Conservation (phyloP, 2,888 invertebrate genomes). For the Eumerus sabulonum region DNA sequence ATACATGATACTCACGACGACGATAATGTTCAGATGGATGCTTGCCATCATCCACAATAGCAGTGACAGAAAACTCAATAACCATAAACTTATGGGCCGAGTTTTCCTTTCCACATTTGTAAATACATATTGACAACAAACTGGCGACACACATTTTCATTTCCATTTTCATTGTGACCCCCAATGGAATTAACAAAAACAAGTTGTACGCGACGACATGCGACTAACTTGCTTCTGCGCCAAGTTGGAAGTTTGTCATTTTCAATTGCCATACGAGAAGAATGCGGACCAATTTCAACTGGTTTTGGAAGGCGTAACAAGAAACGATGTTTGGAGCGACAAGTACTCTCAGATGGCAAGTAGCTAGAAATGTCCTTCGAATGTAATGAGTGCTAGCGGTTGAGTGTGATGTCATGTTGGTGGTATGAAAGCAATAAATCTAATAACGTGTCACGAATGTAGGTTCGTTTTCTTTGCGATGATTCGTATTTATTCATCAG, state of each 20-base stretch:
- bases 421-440: no score
- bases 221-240: conserved; percentile 27
- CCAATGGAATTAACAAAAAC: conserved; percentile 44
- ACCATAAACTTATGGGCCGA: conserved; percentile 41
- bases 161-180: no score
- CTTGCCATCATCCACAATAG: not conserved
- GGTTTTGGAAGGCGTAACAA: conserved; percentile 24
- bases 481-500: no score
- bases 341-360: no score
- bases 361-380: no score
- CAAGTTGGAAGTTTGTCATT: conserved; percentile 38
- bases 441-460: no score
- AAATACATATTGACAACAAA: conserved; percentile 4
- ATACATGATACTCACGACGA: not conserved
- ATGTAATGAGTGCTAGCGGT: no score
- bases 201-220: conserved; percentile 39
- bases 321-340: conserved; percentile 17
- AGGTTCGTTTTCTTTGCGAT: no score
- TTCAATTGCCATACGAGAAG: not conserved
- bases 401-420: no score
- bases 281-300: conserved; percentile 18
- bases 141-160: conserved; percentile 46
- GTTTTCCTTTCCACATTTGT: conserved; percentile 44
- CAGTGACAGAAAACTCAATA: conserved; percentile 28
- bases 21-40: conserved; percentile 17